Conservation (phyloP, 2,888 invertebrate species). For the Cyclophora punctaria region DNA sequence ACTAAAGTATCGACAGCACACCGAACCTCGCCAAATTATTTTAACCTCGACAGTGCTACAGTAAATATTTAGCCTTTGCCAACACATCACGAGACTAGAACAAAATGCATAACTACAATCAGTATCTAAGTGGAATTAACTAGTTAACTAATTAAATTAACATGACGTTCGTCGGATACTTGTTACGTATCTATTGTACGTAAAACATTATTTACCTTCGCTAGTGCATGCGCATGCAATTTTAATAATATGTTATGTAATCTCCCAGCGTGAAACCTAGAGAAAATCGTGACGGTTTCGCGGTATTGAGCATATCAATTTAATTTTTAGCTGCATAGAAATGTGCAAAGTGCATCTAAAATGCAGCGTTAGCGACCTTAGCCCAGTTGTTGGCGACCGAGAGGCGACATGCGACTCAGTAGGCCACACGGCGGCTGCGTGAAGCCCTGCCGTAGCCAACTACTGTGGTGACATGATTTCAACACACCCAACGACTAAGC, state of each 20-base stretch:
- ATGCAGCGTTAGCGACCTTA: conserved; percentile 59
- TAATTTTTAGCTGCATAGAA: background rate
- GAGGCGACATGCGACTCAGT: conserved; percentile 21
- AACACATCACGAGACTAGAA: conserved; percentile 7
- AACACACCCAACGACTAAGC: conserved; percentile 21
- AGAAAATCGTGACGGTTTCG: too few relatives aligned
- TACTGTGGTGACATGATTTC: conserved; percentile 31
- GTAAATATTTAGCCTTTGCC: conserved; percentile 8
- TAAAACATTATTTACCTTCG: too few relatives aligned
- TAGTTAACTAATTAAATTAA: too few relatives aligned
- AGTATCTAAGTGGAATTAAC: too few relatives aligned
- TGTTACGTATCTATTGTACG: too few relatives aligned
- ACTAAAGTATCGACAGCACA: conserved; percentile 11
- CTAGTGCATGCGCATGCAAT: too few relatives aligned
- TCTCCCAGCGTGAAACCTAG: too few relatives aligned
- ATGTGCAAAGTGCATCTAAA: conserved; percentile 37
- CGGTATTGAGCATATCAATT: too few relatives aligned
- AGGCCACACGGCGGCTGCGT: conserved; percentile 16
- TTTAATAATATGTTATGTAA: too few relatives aligned
- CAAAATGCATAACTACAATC: background rate
- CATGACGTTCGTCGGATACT: too few relatives aligned
- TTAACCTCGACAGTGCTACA: conserved; percentile 16
- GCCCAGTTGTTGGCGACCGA: conserved; percentile 47
- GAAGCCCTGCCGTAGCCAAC: conserved; percentile 26
- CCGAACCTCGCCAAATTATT: conserved; percentile 15